Percentiles rank a stretch among this genome's conserved stretches.
These are phyloP conservation scores for Naso thynnoides DNA, from an alignment of 2,797 vertebrate species.

Conservation along the genomic window DNA sequence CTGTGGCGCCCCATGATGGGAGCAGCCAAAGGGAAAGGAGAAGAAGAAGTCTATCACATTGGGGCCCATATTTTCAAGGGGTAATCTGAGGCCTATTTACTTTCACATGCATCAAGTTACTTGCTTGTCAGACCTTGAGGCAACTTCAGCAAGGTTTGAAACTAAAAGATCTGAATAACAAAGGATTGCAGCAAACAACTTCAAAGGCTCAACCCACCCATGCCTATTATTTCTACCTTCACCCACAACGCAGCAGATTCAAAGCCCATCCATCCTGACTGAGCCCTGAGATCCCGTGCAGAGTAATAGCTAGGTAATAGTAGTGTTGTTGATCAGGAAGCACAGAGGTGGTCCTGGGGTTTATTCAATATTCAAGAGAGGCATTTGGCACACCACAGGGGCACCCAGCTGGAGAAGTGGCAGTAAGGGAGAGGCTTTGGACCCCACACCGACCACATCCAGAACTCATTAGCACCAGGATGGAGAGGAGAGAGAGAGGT, in stretches of 20 bases:
- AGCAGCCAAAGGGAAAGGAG: no score
- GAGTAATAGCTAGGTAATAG: slow-evolving; percentile 65
- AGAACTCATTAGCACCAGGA: slow-evolving; percentile 66
- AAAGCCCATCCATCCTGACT: slow-evolving; percentile 56
- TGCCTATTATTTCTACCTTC: slow-evolving; percentile 53
- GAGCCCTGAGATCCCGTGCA: slow-evolving; percentile 45
- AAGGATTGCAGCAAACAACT: slow-evolving; percentile 51
- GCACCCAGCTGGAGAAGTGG: slow-evolving; percentile 67
- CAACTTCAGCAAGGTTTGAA: slow-evolving; percentile 31
- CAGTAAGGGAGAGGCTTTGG: slow-evolving; percentile 62
- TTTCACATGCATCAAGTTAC: not conserved
- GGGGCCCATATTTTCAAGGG: not conserved
- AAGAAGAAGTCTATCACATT: not conserved
- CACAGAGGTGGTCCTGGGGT: slow-evolving; percentile 62
- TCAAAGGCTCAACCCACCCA: slow-evolving; percentile 47
- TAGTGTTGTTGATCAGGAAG: slow-evolving; percentile 75
- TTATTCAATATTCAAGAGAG: slow-evolving; percentile 84
- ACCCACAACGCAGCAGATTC: slow-evolving; percentile 53
- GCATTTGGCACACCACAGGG: slow-evolving; percentile 78
- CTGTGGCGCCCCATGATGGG: no score
- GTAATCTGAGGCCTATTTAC: not conserved
- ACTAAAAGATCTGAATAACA: slow-evolving; percentile 40
- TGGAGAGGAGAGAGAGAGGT: slow-evolving; percentile 28
- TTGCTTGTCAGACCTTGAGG: slow-evolving; percentile 2
- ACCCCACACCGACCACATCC: slow-evolving; percentile 67